Base-by-base conservation (phyloP, 1,140 invertebrate genomes). In the Stegodyphus dumicola region DNA sequence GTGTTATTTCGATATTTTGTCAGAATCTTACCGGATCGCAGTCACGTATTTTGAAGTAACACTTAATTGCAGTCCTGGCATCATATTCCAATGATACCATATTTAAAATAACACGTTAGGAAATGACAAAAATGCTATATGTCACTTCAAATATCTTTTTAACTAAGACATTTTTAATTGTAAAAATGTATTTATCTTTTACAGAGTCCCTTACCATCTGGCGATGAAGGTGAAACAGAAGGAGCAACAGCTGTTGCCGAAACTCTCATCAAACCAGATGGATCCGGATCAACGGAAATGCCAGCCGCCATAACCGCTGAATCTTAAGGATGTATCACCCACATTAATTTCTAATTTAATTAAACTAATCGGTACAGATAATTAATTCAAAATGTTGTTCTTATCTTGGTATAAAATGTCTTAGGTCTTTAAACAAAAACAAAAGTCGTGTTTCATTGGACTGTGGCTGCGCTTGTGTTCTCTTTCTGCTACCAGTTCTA, bases 321-420 rank as follows among this genome's bases (percentile, higher is more conserved):
- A 18, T 81, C 78, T 81, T 81, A 81, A 81, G 51, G 67, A 64
- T 51, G 33, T 65, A 33, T 33, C 33, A 33, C 33, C 33, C 33
- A 33, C 33, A 18, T 64, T 70, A 69, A 79, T 13, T 66, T 66
- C 56, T 66, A 66, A 54, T 51, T 52, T 70, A 79, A 79, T 70
- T 54, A 67, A 67, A 79, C 18, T 69, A 53, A 79, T 67, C 11
- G n/a, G 65, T 67, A 67, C 9, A 15, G 65, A 18, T 67, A 70
- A 53, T 49, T 52, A 33, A 69, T 69, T 79, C 9, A 79, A 69
- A 79, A 60, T 79, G 66, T 79, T 69, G 76, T 77, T 77, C 76
- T 17, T 67, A 66, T 70, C 66, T 69, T 79, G 77, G 66, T 79
- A 79, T 79, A n/a, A 79, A 79, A 69, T 49, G 33, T 79, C 49